Base-by-base conservation (phyloP, 1,140 invertebrate species). In the Nilaparvata lugens region DNA sequence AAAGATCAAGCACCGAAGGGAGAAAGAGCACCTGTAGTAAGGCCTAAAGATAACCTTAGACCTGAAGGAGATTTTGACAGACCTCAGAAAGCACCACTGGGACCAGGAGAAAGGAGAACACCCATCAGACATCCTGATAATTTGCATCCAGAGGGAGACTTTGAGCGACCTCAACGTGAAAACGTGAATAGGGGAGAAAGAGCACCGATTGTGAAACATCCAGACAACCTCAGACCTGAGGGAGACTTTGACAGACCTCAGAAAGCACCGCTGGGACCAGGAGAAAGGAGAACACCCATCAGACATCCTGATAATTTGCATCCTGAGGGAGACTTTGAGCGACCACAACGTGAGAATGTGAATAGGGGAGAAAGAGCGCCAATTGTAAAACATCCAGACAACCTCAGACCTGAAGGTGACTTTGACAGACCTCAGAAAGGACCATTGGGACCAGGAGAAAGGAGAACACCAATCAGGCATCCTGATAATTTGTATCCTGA, bases 361-460 rank as follows among this genome's bases (percentile, higher is more conserved):
- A 42, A 79, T 70, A 68, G 62, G 69, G 76, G 78, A 21, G 81
- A 83, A 68, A 73, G 79, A 66, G 74, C 78, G 57, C 75, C 74
- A 60, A 77, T 81, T 28, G 75, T 78, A 2, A 79, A 75, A 62
- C 81, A 75, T 14, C 67, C 69, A 11, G 84, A 86, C 66, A 86
- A 86, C 69, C 69, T 87, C 0, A 78, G 71, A 67, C 73, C 76
- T 35, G 76, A 84, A 69, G 84, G 84, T 13, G 78, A 83, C 13
- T 85, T 87, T 68, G 78, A 81, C 51, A 67, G 72, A 40, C 71
- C 73, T 18, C 13, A 23, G 57, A 65, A n/a, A 60, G 55, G 64
- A 16, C 68, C 68, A 66, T 61, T 68, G 53, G 68, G 66, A n/a
- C 74, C 72, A 42, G 73, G 71, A 35, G 72, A 73, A 48, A 63